A percentile compares a stretch with the other conserved stretches of the same genome.
Evolutionary conservation across 1,140 invertebrate species (phyloP).

Genomic region (Steinernema feltiae): DNA sequence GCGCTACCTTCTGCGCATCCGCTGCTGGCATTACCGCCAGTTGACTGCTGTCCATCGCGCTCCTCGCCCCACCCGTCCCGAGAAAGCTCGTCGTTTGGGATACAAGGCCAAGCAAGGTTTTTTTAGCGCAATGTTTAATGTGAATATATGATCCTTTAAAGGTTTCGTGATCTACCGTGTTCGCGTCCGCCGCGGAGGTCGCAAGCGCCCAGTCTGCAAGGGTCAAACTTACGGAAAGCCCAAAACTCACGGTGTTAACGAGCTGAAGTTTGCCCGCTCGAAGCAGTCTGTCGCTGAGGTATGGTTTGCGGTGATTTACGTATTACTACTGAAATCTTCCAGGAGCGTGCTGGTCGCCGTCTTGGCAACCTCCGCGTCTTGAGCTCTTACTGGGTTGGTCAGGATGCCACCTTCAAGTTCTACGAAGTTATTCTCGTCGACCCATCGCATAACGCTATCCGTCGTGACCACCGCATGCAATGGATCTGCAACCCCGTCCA

Average conservation of each 20-base stretch:
- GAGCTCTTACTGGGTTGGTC: slow-evolving; percentile 98
- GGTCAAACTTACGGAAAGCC: slow-evolving; percentile 98
- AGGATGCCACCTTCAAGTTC: slow-evolving; percentile 98
- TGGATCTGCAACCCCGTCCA: slow-evolving; percentile 95
- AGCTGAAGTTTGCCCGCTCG: slow-evolving; percentile 87
- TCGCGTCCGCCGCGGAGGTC: slow-evolving; percentile 90
- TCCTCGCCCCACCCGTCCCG: slow-evolving; percentile 88
- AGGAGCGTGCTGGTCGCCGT: slow-evolving; percentile 89
- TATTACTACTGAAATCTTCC: slow-evolving; percentile 9
- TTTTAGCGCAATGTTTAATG: not conserved
- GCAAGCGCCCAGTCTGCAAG: slow-evolving; percentile 95
- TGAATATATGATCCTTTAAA: slow-evolving; percentile 62
- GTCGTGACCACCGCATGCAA: slow-evolving; percentile 87
- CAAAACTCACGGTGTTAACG: slow-evolving; percentile 95
- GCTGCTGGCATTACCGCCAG: slow-evolving; percentile 97
- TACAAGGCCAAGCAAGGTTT: slow-evolving; percentile 94
- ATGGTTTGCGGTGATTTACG: slow-evolving; percentile 36
- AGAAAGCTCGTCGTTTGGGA: slow-evolving; percentile 91
- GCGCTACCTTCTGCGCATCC: slow-evolving; percentile 81
- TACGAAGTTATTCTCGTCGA: slow-evolving; percentile 70
- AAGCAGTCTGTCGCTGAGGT: slow-evolving; percentile 95
- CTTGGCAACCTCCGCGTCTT: slow-evolving; percentile 85
- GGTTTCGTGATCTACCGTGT: slow-evolving; percentile 95
- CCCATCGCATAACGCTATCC: slow-evolving; percentile 66
- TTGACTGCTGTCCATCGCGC: slow-evolving; percentile 86